These are phyloP conservation scores for Dipodomys stephensi DNA, from an alignment of 2,113 vertebrate genomes.

Conservation along the genomic window DNA sequence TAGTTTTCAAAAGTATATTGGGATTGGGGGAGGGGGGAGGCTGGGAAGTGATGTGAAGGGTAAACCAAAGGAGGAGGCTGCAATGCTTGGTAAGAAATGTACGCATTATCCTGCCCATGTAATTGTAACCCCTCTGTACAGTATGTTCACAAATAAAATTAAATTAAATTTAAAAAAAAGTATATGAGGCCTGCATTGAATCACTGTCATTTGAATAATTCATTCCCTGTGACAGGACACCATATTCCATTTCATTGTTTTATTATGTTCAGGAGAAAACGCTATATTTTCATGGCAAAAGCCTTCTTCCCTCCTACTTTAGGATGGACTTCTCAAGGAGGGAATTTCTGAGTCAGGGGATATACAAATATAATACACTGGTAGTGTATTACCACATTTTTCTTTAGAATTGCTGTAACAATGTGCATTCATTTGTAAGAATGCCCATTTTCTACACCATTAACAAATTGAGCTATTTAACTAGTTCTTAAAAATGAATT, in stretches of 20 bases:
- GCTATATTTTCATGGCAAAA: neutral
- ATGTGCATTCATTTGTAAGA: neutral
- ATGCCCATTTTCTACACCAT: neutral
- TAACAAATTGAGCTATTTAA: slow-evolving; percentile 27
- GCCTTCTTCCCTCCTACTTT: neutral
- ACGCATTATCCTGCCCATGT: too few species aligned
- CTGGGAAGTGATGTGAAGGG: too few species aligned
- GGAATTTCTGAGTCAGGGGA: neutral
- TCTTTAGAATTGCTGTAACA: neutral
- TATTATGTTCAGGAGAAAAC: neutral
- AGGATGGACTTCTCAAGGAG: neutral
- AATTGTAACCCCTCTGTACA: too few species aligned
- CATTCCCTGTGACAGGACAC: neutral
- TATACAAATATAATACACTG: neutral
- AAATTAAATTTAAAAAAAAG: too few species aligned
- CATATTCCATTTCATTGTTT: slow-evolving; percentile 27
- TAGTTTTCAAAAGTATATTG: slow-evolving; percentile 33
- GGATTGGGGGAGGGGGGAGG: too few species aligned
- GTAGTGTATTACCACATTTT: neutral
- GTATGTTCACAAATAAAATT: too few species aligned
- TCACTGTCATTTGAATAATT: slow-evolving; percentile 10
- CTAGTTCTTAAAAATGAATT: slow-evolving; percentile 29
- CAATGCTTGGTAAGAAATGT: too few species aligned
- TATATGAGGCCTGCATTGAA: neutral
- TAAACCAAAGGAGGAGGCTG: too few species aligned